phyloP scores from a whole-genome alignment of 1,140 invertebrate genomes.

The Paramacrobiotus metropolitanus region DNA sequence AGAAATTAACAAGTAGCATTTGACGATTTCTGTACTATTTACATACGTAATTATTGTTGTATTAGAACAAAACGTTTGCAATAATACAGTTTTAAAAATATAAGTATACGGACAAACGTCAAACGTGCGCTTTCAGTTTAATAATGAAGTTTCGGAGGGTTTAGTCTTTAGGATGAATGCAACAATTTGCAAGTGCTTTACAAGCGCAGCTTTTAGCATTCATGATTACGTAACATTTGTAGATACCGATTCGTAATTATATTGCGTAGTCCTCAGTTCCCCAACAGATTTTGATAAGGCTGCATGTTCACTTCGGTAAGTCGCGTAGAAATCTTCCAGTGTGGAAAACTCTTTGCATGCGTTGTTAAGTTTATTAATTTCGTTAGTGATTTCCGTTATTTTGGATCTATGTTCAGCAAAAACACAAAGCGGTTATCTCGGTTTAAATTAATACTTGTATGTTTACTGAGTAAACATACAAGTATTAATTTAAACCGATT shows the following conservation, averaged over 20 bases:
- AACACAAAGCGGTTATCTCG: background rate
- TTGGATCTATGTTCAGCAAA: background rate
- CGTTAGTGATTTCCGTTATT: background rate
- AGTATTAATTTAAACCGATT: background rate
- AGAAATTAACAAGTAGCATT: background rate
- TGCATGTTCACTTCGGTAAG: background rate
- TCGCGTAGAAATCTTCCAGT: background rate
- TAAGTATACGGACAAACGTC: too few relatives aligned
- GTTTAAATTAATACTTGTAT: background rate
- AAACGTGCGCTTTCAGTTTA: too few relatives aligned
- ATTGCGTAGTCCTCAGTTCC: background rate
- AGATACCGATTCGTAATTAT: background rate
- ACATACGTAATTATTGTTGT: background rate
- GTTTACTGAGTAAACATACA: background rate
- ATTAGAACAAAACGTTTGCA: background rate
- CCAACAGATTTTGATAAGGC: background rate
- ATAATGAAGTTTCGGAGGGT: too few relatives aligned
- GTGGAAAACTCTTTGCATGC: background rate
- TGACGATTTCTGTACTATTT: background rate
- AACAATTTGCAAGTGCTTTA: background rate
- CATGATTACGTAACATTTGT: background rate
- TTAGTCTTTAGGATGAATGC: background rate
- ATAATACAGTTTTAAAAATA: too few relatives aligned
- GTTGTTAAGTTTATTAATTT: background rate
- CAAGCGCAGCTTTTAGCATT: background rate